Conservation (phyloP, 2,888 invertebrate genomes). For the Diachrysia chrysitis region DNA sequence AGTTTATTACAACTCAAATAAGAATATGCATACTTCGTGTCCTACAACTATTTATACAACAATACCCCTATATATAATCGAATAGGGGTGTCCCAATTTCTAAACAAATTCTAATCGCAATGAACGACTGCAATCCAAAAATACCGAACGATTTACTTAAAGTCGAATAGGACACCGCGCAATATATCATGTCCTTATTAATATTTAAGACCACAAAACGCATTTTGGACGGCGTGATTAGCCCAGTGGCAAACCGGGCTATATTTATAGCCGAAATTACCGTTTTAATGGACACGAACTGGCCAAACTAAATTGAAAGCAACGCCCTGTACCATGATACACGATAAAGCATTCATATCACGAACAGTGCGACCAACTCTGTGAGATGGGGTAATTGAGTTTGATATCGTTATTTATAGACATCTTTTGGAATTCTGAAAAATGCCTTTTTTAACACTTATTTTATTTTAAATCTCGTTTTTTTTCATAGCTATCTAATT, state of each 20-base stretch:
- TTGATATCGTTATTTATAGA: constrained; percentile 45
- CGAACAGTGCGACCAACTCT: constrained; percentile 37
- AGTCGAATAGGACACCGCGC: constrained; percentile 29
- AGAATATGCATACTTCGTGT: background rate
- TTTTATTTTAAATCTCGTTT: too few relatives aligned
- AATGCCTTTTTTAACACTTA: too few relatives aligned
- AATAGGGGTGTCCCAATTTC: background rate
- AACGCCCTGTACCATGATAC: constrained; percentile 58
- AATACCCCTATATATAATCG: too few relatives aligned
- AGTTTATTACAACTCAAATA: too few relatives aligned
- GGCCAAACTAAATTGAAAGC: constrained; percentile 66
- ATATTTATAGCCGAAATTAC: constrained; percentile 70
- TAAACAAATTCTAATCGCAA: background rate
- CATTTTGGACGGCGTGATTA: constrained; percentile 65
- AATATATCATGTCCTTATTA: constrained; percentile 56
- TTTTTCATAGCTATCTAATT: too few relatives aligned
- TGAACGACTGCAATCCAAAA: background rate
- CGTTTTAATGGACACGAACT: constrained; percentile 68
- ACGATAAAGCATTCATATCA: constrained; percentile 55
- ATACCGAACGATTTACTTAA: constrained; percentile 25
- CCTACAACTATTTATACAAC: too few relatives aligned
- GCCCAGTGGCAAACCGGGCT: constrained; percentile 55
- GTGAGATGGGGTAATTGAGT: constrained; percentile 55
- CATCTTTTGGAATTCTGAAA: constrained; percentile 16
- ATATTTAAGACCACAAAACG: constrained; percentile 64